phyloP scores from a whole-genome alignment of 2,888 invertebrate species.

The Andrena bicolor region DNA sequence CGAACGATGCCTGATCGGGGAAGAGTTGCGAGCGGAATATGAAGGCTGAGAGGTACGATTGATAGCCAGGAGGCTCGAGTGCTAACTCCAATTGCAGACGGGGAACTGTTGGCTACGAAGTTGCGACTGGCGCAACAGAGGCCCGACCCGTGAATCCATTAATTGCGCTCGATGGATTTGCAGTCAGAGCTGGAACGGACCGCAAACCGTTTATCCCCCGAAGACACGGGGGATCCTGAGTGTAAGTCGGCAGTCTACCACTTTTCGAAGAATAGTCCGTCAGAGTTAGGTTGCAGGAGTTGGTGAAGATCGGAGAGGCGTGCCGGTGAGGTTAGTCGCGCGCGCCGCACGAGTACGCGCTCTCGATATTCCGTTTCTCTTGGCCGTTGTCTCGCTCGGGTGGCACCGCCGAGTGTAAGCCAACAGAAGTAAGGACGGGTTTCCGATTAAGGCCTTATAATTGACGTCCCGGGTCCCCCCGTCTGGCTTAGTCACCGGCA shows the following conservation, averaged over 20 bases:
- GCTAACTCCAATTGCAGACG: neutral
- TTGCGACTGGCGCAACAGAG: neutral
- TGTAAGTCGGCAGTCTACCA: neutral
- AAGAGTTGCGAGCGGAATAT: neutral
- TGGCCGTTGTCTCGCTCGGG: conserved; percentile 56
- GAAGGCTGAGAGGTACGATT: neutral
- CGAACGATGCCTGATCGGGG: neutral
- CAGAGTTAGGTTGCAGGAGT: neutral
- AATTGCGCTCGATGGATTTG: conserved; percentile 18
- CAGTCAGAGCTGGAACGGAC: neutral
- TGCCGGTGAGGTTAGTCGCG: conserved; percentile 19
- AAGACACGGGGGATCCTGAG: neutral
- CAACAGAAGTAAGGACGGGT: conserved; percentile 84
- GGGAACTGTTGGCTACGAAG: neutral
- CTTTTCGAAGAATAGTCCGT: neutral
- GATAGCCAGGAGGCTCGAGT: neutral
- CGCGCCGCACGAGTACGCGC: conserved; percentile 39
- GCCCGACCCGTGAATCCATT: conserved; percentile 15
- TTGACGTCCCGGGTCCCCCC: conserved; percentile 81
- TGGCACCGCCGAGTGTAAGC: conserved; percentile 75
- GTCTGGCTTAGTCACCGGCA: conserved; percentile 81
- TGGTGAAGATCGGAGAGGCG: neutral
- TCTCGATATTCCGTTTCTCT: conserved; percentile 65
- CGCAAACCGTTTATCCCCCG: conserved; percentile 10
- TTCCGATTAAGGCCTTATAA: conserved; percentile 84